A percentile compares a stretch with the other conserved stretches of the same genome.
Evolutionary conservation across 1,140 invertebrate species (phyloP).

Genomic region (Neodiprion lecontei): DNA sequence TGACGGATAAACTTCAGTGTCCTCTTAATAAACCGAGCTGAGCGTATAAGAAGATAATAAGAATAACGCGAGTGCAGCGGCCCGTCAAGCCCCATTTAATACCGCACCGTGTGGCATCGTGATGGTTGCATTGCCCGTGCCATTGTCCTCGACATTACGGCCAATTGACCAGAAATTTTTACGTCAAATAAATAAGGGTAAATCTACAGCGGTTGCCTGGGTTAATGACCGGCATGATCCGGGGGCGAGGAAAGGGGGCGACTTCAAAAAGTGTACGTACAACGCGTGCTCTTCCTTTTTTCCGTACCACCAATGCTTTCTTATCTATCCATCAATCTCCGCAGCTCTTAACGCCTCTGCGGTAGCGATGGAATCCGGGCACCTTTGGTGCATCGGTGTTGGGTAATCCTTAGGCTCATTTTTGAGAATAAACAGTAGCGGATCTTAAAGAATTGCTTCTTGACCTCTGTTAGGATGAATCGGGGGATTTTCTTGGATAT

Average conservation of each 20-base stretch:
- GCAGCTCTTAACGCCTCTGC: slow-evolving; percentile 16
- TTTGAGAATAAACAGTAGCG: too few relatives aligned
- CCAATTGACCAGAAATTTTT: slow-evolving; percentile 36
- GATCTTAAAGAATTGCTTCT: too few relatives aligned
- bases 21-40: too few relatives aligned
- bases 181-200: slow-evolving; percentile 35
- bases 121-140: slow-evolving; percentile 16
- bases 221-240: slow-evolving; percentile 31
- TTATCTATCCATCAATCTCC: slow-evolving; percentile 11
- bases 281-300: slow-evolving; percentile 24
- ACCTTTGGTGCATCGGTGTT: neutral
- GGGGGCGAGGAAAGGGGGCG: slow-evolving; percentile 40
- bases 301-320: slow-evolving; percentile 14
- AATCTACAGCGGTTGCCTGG: slow-evolving; percentile 28
- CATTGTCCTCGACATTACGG: slow-evolving; percentile 34
- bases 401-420: neutral
- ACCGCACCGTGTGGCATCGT: neutral
- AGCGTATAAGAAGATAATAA: neutral
- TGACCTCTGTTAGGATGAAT: too few relatives aligned
- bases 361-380: neutral
- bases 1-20: too few relatives aligned
- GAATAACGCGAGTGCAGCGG: neutral
- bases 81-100: neutral
- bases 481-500: too few relatives aligned
- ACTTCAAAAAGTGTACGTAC: slow-evolving; percentile 37